These are phyloP conservation scores for Triplophysa tibetana DNA, from an alignment of 2,113 vertebrate species.

Conservation along the genomic window DNA sequence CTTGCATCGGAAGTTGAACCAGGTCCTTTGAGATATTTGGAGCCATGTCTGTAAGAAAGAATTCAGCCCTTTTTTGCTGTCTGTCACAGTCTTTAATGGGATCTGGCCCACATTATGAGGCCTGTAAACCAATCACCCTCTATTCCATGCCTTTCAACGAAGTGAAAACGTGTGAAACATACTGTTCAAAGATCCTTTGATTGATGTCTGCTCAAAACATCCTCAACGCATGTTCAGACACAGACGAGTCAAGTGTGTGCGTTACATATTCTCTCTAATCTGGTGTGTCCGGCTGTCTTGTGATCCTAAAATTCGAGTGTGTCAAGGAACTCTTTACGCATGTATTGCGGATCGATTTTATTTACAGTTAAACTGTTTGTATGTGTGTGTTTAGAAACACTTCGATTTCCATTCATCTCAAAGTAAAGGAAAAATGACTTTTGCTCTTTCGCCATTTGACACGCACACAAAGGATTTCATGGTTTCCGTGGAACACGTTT, in stretches of 20 bases:
- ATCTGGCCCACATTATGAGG: not conserved
- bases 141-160: constrained; percentile 23
- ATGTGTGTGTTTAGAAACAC: not conserved
- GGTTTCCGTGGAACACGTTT: constrained; percentile 5
- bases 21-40: not conserved
- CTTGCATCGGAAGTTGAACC: not conserved
- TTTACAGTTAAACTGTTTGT: not conserved
- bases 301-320: constrained; percentile 4
- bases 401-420: not conserved
- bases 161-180: constrained; percentile 31
- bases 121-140: constrained; percentile 24
- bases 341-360: constrained; percentile 21
- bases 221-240: not conserved
- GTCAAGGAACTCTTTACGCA: not conserved
- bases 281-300: constrained; percentile 20
- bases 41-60: not conserved
- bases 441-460: not conserved
- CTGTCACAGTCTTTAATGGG: not conserved
- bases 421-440: constrained; percentile 19
- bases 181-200: constrained; percentile 31
- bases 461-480: constrained; percentile 19
- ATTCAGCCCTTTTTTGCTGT: constrained; percentile 8
- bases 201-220: not conserved
- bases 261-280: not conserved
- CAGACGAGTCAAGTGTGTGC: not conserved